phyloP scores from a whole-genome alignment of 2,888 invertebrate species.

The Sinodicranocentrus sp. region DNA sequence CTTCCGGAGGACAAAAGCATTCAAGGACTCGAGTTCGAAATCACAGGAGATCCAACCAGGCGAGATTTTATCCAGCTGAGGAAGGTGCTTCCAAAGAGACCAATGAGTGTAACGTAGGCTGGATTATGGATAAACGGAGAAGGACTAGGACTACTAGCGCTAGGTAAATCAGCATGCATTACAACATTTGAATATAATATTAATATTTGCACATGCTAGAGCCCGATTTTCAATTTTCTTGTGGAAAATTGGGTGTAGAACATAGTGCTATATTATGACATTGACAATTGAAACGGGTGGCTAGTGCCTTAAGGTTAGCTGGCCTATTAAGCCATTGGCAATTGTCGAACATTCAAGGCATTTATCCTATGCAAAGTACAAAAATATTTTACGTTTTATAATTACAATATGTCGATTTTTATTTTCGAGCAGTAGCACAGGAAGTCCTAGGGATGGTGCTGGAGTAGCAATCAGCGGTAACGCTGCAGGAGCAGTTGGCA shows the following conservation, averaged over 20 bases:
- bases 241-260: too few relatives aligned
- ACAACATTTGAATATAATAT: constrained; percentile 3
- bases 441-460: constrained; percentile 83
- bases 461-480: neutral
- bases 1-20: neutral
- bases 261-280: too few relatives aligned
- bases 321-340: too few relatives aligned
- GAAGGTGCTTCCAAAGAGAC: constrained; percentile 64
- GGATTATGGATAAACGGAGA: constrained; percentile 91
- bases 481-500: constrained; percentile 43
- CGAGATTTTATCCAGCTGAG: constrained; percentile 56
- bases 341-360: too few relatives aligned
- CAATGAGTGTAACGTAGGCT: constrained; percentile 96
- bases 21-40: constrained; percentile 36
- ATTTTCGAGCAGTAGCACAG: constrained; percentile 85
- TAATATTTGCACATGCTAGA: constrained; percentile 67
- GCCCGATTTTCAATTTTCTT: constrained; percentile 63
- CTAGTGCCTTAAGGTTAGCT: too few relatives aligned
- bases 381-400: too few relatives aligned
- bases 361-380: too few relatives aligned
- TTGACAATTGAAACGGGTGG: too few relatives aligned
- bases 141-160: constrained; percentile 70
- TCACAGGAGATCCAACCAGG: constrained; percentile 26
- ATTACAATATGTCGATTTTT: neutral
- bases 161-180: constrained; percentile 60